Conservation (phyloP, 2,888 invertebrate genomes). For the Muschampia plurimacula region DNA sequence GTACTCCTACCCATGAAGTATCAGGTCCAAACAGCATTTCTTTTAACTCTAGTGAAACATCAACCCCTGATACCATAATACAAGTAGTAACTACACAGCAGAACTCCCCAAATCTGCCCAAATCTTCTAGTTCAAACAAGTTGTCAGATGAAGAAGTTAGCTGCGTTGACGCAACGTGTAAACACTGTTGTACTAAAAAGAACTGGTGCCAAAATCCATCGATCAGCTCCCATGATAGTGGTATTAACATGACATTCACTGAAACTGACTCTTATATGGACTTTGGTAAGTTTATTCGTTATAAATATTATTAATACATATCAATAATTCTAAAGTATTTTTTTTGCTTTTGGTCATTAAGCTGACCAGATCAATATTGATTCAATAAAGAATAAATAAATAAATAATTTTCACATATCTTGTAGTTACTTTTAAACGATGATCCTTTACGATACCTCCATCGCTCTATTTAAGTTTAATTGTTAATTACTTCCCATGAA, state of each 20-base stretch:
- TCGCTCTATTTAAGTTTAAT: background rate
- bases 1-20: conserved; percentile 75
- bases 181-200: conserved; percentile 83
- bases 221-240: conserved; percentile 91
- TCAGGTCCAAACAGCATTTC: conserved; percentile 79
- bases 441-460: background rate
- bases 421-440: no score
- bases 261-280: conserved; percentile 87
- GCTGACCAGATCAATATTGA: no score
- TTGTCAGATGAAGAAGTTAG: conserved; percentile 85
- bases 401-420: no score
- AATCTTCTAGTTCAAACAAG: conserved; percentile 84
- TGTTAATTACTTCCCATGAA: background rate
- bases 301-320: no score
- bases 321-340: no score
- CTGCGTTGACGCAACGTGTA: conserved; percentile 75
- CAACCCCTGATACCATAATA: conserved; percentile 82
- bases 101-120: conserved; percentile 75
- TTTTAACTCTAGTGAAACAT: conserved; percentile 83
- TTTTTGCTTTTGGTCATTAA: no score
- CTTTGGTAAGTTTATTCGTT: conserved; percentile 64
- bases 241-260: conserved; percentile 90
- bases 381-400: no score
- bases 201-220: conserved; percentile 88
- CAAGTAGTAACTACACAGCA: conserved; percentile 75